A percentile compares a stretch with the other conserved stretches of the same genome.
Evolutionary conservation across 2,797 vertebrate species (phyloP).

Genomic region (Sebastes cheni): DNA sequence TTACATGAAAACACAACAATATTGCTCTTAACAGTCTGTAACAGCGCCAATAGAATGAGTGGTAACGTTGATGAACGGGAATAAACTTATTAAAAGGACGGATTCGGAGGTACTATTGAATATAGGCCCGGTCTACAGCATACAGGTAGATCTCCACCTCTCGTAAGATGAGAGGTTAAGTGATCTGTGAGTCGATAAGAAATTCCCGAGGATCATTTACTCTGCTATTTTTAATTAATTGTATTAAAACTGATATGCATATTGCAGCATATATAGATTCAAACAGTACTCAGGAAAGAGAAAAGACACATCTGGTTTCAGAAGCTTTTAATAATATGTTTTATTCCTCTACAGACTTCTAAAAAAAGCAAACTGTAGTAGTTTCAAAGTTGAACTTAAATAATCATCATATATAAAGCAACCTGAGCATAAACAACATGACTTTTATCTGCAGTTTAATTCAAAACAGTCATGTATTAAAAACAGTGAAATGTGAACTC

Average conservation of each 20-base stretch:
- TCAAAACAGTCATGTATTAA: not conserved
- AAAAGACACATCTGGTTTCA: not conserved
- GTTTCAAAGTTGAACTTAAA: not conserved
- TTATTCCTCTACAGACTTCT: not conserved
- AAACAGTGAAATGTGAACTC: not conserved
- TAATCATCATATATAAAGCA: not conserved
- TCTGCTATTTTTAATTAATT: not conserved
- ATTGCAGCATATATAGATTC: not conserved
- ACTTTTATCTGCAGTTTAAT: not conserved
- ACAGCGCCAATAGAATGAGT: no score
- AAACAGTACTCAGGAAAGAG: not conserved
- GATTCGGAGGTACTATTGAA: accelerated
- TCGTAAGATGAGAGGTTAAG: no score
- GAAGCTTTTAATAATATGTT: not conserved
- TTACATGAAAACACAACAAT: no score
- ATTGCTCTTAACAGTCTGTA: no score
- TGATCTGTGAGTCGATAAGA: no score
- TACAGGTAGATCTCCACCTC: no score
- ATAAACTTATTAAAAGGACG: no score
- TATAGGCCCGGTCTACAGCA: no score
- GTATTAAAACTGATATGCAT: not conserved
- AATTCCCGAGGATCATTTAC: not conserved
- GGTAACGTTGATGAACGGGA: no score
- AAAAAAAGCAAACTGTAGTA: not conserved
- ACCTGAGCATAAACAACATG: not conserved